Evolutionary conservation across 2,113 vertebrate species (phyloP).

Genomic region (Oncorhynchus kisutch): DNA sequence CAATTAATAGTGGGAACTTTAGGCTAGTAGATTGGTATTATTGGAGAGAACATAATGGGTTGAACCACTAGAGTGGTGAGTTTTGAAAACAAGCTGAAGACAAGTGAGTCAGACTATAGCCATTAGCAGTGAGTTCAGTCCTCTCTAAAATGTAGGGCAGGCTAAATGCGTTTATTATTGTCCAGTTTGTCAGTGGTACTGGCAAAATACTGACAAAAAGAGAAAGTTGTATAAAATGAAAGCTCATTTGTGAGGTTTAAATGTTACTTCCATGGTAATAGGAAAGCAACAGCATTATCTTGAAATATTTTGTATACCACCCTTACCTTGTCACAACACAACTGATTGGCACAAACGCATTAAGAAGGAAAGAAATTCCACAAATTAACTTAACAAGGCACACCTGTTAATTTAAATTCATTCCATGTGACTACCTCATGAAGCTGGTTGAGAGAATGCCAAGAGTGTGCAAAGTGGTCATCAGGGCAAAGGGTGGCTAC

Average conservation of each 20-base stretch:
- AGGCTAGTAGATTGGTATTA: neutral
- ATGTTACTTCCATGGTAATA: neutral
- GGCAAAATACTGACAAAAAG: neutral
- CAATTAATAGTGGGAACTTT: neutral
- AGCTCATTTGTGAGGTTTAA: neutral
- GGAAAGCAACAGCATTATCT: neutral
- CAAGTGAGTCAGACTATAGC: neutral
- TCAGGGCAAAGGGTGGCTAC: no score
- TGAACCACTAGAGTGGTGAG: neutral
- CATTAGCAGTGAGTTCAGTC: neutral
- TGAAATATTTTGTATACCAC: neutral
- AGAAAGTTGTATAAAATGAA: neutral
- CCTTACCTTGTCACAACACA: no score
- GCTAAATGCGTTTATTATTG: neutral
- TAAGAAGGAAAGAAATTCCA: no score
- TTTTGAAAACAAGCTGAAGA: neutral
- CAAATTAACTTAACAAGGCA: no score
- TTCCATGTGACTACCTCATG: no score
- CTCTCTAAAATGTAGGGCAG: neutral
- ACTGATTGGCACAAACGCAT: no score
- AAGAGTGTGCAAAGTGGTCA: no score
- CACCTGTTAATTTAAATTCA: no score
- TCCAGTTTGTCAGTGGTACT: neutral
- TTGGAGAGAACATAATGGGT: neutral
- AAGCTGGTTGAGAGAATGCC: no score